A percentile compares a stretch with the other conserved stretches of the same genome.
These are phyloP conservation scores for Pantherophis guttatus DNA, from an alignment of 2,113 vertebrate species.

Conservation along the genomic window DNA sequence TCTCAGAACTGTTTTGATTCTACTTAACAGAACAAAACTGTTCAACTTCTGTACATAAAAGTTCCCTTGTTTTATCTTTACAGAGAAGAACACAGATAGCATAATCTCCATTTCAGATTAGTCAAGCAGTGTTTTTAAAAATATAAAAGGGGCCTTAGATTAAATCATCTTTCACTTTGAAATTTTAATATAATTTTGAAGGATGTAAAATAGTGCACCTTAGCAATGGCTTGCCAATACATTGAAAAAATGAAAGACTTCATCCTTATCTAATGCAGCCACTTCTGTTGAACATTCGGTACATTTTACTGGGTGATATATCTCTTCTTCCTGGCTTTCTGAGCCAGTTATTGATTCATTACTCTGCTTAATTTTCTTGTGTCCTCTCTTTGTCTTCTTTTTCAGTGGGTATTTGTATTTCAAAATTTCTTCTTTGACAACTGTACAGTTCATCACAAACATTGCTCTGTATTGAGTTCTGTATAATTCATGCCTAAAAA, in stretches of 20 bases:
- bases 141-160: conserved; percentile 1
- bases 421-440: conserved; percentile 86
- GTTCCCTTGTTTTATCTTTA: neutral
- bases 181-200: conserved; percentile 21
- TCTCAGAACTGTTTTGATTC: conserved; percentile 41
- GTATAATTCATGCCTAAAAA: conserved; percentile 88
- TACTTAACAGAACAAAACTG: conserved; percentile 17
- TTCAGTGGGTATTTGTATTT: conserved; percentile 74
- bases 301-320: conserved; percentile 89
- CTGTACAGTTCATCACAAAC: conserved; percentile 96
- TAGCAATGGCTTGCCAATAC: conserved; percentile 90
- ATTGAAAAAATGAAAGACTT: conserved; percentile 97
- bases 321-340: conserved; percentile 68
- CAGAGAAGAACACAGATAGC: neutral
- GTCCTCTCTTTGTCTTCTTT: conserved; percentile 67
- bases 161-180: conserved; percentile 1
- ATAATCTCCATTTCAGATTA: rapidly evolving
- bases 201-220: conserved; percentile 26
- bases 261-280: conserved; percentile 91
- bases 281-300: conserved; percentile 91
- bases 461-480: conserved; percentile 95
- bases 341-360: conserved; percentile 20
- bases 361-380: conserved; percentile 67
- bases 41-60: conserved; percentile 53
- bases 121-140: conserved; percentile 20